Evolutionary conservation across 2,113 vertebrate genomes (phyloP), one percentile per base, ranked within the genome.

Genomic region (Vimba vimba): DNA sequence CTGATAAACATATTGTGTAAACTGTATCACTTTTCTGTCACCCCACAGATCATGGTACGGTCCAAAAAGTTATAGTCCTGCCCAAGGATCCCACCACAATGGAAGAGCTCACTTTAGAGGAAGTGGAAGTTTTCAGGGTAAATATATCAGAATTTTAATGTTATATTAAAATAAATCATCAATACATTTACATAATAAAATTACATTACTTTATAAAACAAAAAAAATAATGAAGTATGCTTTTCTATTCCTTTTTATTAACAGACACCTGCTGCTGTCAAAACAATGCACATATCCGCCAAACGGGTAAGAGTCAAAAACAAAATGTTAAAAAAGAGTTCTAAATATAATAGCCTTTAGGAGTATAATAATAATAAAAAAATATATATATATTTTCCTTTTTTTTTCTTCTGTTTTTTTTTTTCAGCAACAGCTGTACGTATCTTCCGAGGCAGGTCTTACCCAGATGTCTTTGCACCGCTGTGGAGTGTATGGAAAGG

Each of bases 41-140:
- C 11, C 39, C 57, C 23, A 81, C 64, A 96, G 96, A 96, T 87
- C 94, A 92, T 73, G 96, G 96, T 36, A 97, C 96, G 1, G 94
- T 97, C 30, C 96, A 97, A 66, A 97, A 97, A 82, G 94, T 97
- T 6, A 96, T 96, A 11, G 96, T 97, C 74, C 87, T 97, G 82
- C 96, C 95, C 0, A 96, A 95, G 82, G 95, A 96, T 73, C 93
- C 92, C 0, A 94, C 93, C 13, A 94, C 82, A 88, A 92, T 94
- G 90, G 96, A 96, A 89, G 96, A 96, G 57, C 92, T 97, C 86
- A 96, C 93, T 0, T 91, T 97, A n/a, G 96, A 97, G 88, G 96
- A 96, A 87, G 95, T 96, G 59, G 95, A 97, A 83, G 94, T 96
- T 79, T 97, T 97, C 80, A 92, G 94, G 92, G 96, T 97, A 93